Base-by-base conservation (phyloP, 2,113 vertebrate genomes). In the Epinephelus fuscoguttatus region DNA sequence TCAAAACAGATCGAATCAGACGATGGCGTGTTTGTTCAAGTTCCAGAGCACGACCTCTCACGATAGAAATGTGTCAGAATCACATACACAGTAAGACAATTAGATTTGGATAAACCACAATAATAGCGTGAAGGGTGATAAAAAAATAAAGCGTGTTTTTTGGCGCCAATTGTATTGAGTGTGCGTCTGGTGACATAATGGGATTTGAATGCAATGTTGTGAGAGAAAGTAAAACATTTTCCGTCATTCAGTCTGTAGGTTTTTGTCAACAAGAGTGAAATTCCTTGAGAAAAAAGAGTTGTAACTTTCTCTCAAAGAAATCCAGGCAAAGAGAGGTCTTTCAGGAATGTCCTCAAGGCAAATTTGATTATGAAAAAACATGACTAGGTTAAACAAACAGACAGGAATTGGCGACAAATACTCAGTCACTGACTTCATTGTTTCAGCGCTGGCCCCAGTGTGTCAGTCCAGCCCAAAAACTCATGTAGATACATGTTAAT, bases 1-100 rank as follows among this genome's bases (percentile, higher is more conserved):
- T 86, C 81, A 85, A 83, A 84, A 82, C 70, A 84, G 82, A 84
- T 85, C 49, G 2, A 86, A 80, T 59, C 60, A 61, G 75, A 60
- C 13, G 7, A 13, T 3, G 5, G 56, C 9, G 8, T 25, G 68
- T 84, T 85, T 74, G 71, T 64, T 82, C 30, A 63, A 27, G 76
- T 37, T 69, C 70, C 47, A 25, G n/a, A 63, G 33, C 56, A 19
- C 1, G 12, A 70, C 56, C 21, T 62, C 72, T 70, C 74, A 57
- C 53, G 75, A 67, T 8, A n/a, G 47, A 52, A 74, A 75, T 23
- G 53, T 72, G 73, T 62, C 67, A 68, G 40, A 81, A 66, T 68
- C 49, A 62, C 15, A 77, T 4, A 15, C 18, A 70, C 42, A 15
- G 27, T 1, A 9, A 50, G 25, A 75, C 60, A 27, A 60, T 75